Base-by-base conservation (phyloP, 1,140 invertebrate species). In the Ostrea denselamellosa region DNA sequence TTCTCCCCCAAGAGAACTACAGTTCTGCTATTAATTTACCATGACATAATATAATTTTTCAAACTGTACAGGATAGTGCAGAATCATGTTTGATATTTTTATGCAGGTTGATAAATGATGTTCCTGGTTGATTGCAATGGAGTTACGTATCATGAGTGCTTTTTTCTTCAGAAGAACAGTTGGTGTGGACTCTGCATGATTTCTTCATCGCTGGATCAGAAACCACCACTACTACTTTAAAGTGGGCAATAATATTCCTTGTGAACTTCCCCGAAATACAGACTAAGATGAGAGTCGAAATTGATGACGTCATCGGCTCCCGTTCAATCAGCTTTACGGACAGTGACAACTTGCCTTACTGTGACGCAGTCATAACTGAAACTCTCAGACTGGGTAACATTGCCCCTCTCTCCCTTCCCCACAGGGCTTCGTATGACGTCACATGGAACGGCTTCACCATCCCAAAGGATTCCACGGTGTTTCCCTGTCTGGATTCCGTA, bases 361-460 rank as follows among this genome's bases (percentile, higher is more conserved):
- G 84, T 51, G 34, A 83, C 8, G 86, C 86, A n/a, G 86, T 89
- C 8, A 77, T 89, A 8, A 52, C n/a, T 19, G 89, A 89, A 87
- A 83, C 82, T 8, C 83, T 86, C 25, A 51, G 89, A 87, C n/a
- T 65, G 10, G 89, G 86, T 0, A 85, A 87, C 51, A 83, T 89
- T 5, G 86, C 54, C 19, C 89, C 89, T 4, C 25, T 87, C 0
- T 77, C 86, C 56, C 25, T 86, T 0, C 62, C 62, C 58, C 88
- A 89, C 62, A 28, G 17, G 17, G 81, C 85, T 9, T 86, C 77
- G n/a, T 81, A 84, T 28, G 88, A 89, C 51, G 44, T 89, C 19
- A 85, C 0, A 19, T 58, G n/a, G 12, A 85, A 85, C 17, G 86
- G 58, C 14, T 87, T 54, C 28, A 51, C 68, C 51, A 89, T 89